Percentiles rank a stretch among this genome's conserved stretches.
Evolutionary conservation across 2,888 invertebrate species (phyloP).

Genomic region (Agrochola lychnidis): DNA sequence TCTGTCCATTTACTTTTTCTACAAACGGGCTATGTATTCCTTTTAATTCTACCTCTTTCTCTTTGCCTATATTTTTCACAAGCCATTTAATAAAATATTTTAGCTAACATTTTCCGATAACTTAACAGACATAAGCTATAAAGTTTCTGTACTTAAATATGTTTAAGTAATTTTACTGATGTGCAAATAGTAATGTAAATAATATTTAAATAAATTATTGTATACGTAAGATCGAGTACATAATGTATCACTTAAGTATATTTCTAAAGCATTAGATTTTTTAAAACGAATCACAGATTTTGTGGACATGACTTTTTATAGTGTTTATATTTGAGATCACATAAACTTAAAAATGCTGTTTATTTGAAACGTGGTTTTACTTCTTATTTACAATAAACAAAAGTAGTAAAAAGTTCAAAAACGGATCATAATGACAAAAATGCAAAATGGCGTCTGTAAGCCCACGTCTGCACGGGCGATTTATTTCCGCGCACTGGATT

Average conservation of each 20-base stretch:
- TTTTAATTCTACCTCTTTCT: not conserved
- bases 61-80: not conserved
- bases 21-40: not conserved
- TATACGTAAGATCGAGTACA: conserved; percentile 74
- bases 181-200: conserved; percentile 70
- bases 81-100: conserved; percentile 19
- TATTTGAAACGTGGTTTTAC: not conserved
- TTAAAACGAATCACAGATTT: conserved; percentile 70
- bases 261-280: conserved; percentile 75
- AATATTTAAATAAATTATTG: conserved; percentile 81
- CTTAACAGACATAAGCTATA: conserved; percentile 17
- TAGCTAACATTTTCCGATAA: conserved; percentile 25
- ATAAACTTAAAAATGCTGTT: not conserved
- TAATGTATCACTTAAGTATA: conserved; percentile 62
- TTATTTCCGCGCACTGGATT: too few relatives aligned
- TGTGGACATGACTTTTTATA: conserved; percentile 49
- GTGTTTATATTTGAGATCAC: conserved; percentile 27
- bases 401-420: too few relatives aligned
- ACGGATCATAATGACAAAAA: not conserved
- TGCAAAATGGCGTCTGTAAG: not conserved
- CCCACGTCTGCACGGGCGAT: too few relatives aligned
- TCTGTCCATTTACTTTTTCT: not conserved
- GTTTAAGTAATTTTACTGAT: conserved; percentile 52
- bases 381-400: not conserved
- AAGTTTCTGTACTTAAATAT: conserved; percentile 59